These are phyloP conservation scores for Stenotaenia linearis DNA, from an alignment of 2,888 invertebrate genomes.

Conservation along the genomic window DNA sequence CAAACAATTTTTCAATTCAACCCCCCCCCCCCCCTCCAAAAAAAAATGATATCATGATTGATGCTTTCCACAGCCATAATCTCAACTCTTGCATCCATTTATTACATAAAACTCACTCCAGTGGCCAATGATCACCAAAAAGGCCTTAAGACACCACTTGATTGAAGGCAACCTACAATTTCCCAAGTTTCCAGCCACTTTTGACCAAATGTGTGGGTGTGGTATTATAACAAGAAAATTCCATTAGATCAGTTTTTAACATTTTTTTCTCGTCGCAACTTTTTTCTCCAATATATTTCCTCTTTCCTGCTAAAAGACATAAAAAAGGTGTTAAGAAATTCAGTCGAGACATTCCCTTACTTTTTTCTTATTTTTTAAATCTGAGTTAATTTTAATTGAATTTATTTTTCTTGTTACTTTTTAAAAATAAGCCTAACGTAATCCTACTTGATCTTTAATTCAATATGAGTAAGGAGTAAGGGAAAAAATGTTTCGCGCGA, in stretches of 20 bases:
- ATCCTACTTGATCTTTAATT: background rate
- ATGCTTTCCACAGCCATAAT: background rate
- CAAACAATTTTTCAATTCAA: background rate
- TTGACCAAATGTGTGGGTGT: constrained; percentile 19
- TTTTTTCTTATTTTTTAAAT: background rate
- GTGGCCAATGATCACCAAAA: background rate
- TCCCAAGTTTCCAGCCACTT: background rate
- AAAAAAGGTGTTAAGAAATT: background rate
- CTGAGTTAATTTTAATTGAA: background rate
- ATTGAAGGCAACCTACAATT: background rate
- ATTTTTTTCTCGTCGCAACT: background rate
- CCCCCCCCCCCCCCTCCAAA: too few relatives aligned
- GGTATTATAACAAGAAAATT: constrained; percentile 14
- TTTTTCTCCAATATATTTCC: background rate
- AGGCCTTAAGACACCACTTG: background rate
- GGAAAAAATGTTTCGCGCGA: background rate
- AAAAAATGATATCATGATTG: background rate
- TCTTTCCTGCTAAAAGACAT: background rate
- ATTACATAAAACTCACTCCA: background rate
- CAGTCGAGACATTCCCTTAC: background rate
- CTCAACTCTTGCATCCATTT: background rate
- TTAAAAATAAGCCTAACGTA: background rate
- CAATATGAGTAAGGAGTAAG: background rate
- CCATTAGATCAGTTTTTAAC: constrained; percentile 22
- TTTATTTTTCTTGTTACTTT: background rate